Percentiles rank a stretch among this genome's conserved stretches.
phyloP scores from a whole-genome alignment of 2,888 invertebrate species.

The Drosophila robusta region DNA sequence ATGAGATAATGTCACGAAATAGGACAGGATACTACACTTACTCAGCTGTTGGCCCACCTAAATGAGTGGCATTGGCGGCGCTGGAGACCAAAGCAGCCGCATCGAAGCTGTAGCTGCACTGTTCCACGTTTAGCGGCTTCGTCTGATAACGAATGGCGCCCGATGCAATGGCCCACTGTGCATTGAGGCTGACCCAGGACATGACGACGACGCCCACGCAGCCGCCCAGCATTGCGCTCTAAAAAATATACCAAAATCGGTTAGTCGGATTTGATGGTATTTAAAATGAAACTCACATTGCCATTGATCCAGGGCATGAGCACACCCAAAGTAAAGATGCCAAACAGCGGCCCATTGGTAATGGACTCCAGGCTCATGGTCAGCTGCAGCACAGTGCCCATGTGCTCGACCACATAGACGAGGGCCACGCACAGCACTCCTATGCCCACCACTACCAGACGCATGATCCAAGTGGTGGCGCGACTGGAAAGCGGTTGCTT shows the following conservation, averaged over 20 bases:
- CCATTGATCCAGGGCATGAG: constrained; percentile 89
- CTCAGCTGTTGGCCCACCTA: constrained; percentile 58
- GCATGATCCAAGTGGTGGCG: constrained; percentile 88
- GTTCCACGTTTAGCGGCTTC: constrained; percentile 88
- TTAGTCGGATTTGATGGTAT: neutral
- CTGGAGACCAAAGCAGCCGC: constrained; percentile 69
- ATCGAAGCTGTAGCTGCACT: constrained; percentile 88
- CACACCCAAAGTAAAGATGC: constrained; percentile 88
- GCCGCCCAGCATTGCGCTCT: constrained; percentile 88
- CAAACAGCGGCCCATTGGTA: constrained; percentile 90
- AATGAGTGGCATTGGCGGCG: constrained; percentile 55
- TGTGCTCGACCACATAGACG: constrained; percentile 90
- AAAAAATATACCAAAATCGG: neutral
- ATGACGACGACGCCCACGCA: constrained; percentile 86
- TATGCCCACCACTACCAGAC: constrained; percentile 89
- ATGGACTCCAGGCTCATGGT: constrained; percentile 90
- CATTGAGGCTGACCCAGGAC: constrained; percentile 88
- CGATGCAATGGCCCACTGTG: constrained; percentile 88
- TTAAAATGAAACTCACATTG: constrained; percentile 85
- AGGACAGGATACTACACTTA: constrained; percentile 46
- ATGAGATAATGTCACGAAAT: too few relatives aligned
- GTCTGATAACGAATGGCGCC: constrained; percentile 88
- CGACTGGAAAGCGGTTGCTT: constrained; percentile 86
- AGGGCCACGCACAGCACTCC: constrained; percentile 89
- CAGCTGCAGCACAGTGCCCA: constrained; percentile 90